Evolutionary conservation across 2,888 invertebrate genomes (phyloP), one percentile per base, ranked within the genome.

Genomic region (Cryptocheilus praepositus): DNA sequence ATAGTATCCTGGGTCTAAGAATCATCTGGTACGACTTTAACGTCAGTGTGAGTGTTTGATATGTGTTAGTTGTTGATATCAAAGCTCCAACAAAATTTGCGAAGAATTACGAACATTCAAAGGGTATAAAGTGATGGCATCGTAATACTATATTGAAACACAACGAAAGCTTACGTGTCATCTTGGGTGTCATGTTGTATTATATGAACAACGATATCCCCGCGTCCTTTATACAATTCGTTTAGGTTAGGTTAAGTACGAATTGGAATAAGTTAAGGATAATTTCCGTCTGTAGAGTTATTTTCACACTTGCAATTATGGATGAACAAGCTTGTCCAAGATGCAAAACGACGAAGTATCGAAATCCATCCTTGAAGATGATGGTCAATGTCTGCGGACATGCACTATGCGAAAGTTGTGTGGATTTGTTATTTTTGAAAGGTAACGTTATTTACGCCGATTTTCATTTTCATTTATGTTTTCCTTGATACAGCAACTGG

Each of bases 341-440:
- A 89, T 99, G 99, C 90, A 97, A 98, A 91, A 98, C 98, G 46
- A 97, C 94, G 56, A 98, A 98, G 90, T 98, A 98, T 88, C 93
- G 98, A 89, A 99, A 99, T 90, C 98, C 98, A 44, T 96, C 96
- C 0, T 89, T 99, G 63, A 98, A 98, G 88, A 92, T 99, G 91
- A 95, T 99, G 96, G 98, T 99, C 71, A 99, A 99, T 89, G 94
- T 97, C 64, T 99, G 99, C 89, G 99, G 99, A 36, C 99, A 99
- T 91, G 95, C 97, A 46, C 90, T 99, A 81, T 99, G 99, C 90
- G 98, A 98, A 90, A 98, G 95, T 87, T 99, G 99, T 90, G 98
- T 99, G 44, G 98, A 98, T 88, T 91, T 98, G 71, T 90, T 99
- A 36, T 99, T 99, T 90, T 92, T 98, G 18, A 98, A 99, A 93